Base-by-base conservation (phyloP, 2,888 invertebrate genomes). In the Seira sanloemensis region DNA sequence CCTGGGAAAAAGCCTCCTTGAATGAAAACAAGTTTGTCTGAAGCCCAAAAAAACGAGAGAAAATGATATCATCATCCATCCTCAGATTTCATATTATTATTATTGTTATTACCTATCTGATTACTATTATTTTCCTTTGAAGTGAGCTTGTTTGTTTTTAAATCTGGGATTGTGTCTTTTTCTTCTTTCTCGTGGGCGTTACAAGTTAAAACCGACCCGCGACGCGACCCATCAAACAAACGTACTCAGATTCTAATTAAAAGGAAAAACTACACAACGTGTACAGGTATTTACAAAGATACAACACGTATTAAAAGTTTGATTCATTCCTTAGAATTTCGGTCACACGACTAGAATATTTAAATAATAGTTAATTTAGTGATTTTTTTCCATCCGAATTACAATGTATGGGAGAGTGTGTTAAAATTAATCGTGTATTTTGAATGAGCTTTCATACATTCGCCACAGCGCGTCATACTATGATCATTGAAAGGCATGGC, bases 11-110 rank as follows among this genome's bases (percentile, higher is more conserved):
- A 65, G 16, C 65, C 25, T 50, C 21, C 68, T 50, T 76, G 76
- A 76, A 76, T 77, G 77, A 77, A 77, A 77, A 77, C 77, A 68
- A 77, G 77, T 77, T 77, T 77, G 68, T 50, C 5, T 18, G 58
- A 58, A 58, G 58, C 5, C n/a, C 9, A 58, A 58, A 58, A 58
- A n/a, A n/a, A n/a, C n/a, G 58, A 58, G n/a, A 18, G 58, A 58
- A 58, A 58, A 58, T 58, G 58, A 58, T 58, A 58, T 58, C 58
- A 58, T 58, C 58, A 58, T 58, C 2, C 18, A 58, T 58, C 18
- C 58, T 58, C 58, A 18, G 58, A 58, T 58, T 58, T 58, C 58
- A 58, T 58, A 58, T 58, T 58, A 58, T 58, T 58, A 58, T 58
- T 58, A 58, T 58, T 58, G 58, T 58, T 58, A 58, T 58, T 58